These are phyloP conservation scores for Poliocrania exsul DNA, from an alignment of 2,797 vertebrate species.

Conservation along the genomic window DNA sequence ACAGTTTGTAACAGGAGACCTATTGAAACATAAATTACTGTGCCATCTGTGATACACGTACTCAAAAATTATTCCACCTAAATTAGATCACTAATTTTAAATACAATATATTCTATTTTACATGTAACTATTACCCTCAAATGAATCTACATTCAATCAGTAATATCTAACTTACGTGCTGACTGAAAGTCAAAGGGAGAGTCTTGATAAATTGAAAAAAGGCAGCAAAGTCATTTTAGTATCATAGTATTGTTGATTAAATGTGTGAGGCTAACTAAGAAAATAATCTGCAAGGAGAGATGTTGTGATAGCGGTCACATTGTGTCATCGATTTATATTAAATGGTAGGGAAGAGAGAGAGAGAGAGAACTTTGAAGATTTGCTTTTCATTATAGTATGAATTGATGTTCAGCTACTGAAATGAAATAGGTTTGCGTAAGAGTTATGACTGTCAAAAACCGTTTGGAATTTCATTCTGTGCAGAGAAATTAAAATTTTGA, in stretches of 20 bases:
- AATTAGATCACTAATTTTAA: background rate
- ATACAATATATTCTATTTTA: background rate
- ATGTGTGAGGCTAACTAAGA: slow-evolving; percentile 54
- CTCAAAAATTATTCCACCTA: background rate
- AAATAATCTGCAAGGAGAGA: slow-evolving; percentile 26
- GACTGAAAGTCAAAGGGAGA: background rate
- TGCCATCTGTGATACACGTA: background rate
- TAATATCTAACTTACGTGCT: background rate
- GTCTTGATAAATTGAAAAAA: slow-evolving; percentile 23
- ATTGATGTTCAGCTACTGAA: slow-evolving; percentile 66
- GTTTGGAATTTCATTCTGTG: slow-evolving; percentile 70
- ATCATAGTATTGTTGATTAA: slow-evolving; percentile 31
- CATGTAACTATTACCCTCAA: background rate
- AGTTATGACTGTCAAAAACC: slow-evolving; percentile 62
- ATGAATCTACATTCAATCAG: background rate
- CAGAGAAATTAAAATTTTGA: slow-evolving; percentile 67
- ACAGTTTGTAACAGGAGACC: background rate
- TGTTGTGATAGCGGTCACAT: slow-evolving; percentile 37
- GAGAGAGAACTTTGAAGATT: slow-evolving; percentile 53
- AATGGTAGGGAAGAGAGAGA: slow-evolving; percentile 32
- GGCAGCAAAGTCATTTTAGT: background rate
- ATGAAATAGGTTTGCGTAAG: slow-evolving; percentile 63
- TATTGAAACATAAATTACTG: background rate
- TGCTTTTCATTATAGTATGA: slow-evolving; percentile 66
- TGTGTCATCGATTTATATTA: slow-evolving; percentile 62